Evolutionary conservation across 92 coral and sea anemone genomes (phyloP).

Genomic region (Phenganax marumi): DNA sequence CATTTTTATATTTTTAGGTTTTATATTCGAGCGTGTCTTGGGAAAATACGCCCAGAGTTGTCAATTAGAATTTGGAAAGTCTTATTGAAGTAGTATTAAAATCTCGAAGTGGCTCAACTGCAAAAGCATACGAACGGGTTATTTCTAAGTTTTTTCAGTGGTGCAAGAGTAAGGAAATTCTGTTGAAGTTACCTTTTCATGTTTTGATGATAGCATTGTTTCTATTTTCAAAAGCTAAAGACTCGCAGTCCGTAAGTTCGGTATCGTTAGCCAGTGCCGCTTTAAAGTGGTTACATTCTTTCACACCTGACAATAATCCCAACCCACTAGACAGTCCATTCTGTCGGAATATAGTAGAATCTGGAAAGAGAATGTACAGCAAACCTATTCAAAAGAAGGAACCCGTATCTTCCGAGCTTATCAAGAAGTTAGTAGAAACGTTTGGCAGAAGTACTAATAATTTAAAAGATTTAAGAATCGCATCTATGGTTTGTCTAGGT

Average conservation of each 20-base stretch:
- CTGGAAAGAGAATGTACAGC: background rate
- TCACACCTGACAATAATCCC: conserved; percentile 8
- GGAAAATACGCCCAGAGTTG: background rate
- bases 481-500: conserved; percentile 37
- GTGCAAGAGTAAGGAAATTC: conserved; percentile 3
- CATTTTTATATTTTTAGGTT: background rate
- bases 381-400: conserved; percentile 43
- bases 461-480: conserved; percentile 35
- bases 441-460: background rate
- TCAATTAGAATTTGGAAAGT: background rate
- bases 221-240: background rate
- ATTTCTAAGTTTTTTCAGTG: conserved; percentile 4
- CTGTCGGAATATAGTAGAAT: conserved; percentile 8
- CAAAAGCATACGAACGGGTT: background rate
- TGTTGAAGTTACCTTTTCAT: background rate
- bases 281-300: too few species aligned
- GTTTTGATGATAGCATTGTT: background rate
- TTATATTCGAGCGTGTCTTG: background rate
- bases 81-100: background rate
- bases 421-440: conserved; percentile 30
- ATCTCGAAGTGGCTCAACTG: background rate
- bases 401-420: conserved; percentile 31
- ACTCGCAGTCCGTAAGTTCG: background rate
- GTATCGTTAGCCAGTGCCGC: background rate
- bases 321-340: conserved; percentile 24